phyloP scores from a whole-genome alignment of 2,797 vertebrate genomes.

The Loris lydekkerianus region DNA sequence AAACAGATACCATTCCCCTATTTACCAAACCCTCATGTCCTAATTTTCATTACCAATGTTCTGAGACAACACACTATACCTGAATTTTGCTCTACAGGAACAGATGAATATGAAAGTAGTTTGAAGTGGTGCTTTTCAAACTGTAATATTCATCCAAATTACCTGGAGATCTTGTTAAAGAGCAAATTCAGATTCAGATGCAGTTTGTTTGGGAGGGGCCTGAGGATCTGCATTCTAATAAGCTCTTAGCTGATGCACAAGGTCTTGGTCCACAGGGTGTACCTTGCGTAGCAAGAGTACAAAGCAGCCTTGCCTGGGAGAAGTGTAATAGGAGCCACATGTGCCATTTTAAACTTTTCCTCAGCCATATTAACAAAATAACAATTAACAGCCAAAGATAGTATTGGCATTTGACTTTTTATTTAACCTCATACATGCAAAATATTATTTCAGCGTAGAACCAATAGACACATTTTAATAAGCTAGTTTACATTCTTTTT shows the following conservation, averaged over 20 bases:
- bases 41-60: slow-evolving; percentile 23
- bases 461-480: background rate
- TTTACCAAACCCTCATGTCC: background rate
- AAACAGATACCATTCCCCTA: background rate
- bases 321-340: background rate
- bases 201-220: background rate
- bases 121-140: slow-evolving; percentile 6
- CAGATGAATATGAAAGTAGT: background rate
- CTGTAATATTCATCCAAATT: background rate
- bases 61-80: background rate
- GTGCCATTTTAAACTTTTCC: background rate
- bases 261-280: background rate
- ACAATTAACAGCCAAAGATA: background rate
- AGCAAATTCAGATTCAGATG: slow-evolving; percentile 37
- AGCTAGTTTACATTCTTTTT: background rate
- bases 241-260: background rate
- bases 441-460: background rate
- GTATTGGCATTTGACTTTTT: background rate
- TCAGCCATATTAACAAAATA: background rate
- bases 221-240: background rate
- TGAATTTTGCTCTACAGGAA: background rate
- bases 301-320: background rate
- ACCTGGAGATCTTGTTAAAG: slow-evolving; percentile 58
- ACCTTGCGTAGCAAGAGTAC: background rate
- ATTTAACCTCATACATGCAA: background rate